Conservation (phyloP, 2,113 vertebrate genomes). For the Callospermophilus lateralis region DNA sequence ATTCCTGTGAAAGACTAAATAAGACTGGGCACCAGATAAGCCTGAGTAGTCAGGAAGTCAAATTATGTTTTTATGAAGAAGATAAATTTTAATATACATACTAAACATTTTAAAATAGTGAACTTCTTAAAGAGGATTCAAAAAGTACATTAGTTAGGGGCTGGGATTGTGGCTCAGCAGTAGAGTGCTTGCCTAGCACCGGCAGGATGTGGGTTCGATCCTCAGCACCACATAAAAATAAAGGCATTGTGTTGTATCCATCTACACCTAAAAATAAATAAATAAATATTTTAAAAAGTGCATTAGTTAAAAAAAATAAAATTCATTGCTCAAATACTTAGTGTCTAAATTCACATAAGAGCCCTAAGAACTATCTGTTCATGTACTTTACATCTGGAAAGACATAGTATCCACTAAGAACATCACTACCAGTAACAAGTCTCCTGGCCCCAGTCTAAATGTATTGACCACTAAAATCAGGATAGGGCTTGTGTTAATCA, state of each 20-base stretch:
- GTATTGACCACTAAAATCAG: background rate
- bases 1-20: background rate
- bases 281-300: too few species aligned
- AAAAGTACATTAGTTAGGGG: background rate
- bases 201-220: too few species aligned
- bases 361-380: background rate
- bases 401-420: background rate
- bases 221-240: too few species aligned
- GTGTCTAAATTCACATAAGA: background rate
- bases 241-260: too few species aligned
- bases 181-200: too few species aligned
- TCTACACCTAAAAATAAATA: too few species aligned
- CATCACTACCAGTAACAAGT: background rate
- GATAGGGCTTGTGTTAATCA: too few species aligned
- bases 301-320: background rate
- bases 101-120: background rate
- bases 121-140: background rate
- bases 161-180: too few species aligned
- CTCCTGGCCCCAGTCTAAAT: background rate
- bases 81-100: background rate
- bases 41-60: background rate
- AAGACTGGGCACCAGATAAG: background rate
- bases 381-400: background rate
- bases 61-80: background rate
- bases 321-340: background rate